Base-by-base conservation (phyloP, 2,797 vertebrate genomes). In the Falco peregrinus region DNA sequence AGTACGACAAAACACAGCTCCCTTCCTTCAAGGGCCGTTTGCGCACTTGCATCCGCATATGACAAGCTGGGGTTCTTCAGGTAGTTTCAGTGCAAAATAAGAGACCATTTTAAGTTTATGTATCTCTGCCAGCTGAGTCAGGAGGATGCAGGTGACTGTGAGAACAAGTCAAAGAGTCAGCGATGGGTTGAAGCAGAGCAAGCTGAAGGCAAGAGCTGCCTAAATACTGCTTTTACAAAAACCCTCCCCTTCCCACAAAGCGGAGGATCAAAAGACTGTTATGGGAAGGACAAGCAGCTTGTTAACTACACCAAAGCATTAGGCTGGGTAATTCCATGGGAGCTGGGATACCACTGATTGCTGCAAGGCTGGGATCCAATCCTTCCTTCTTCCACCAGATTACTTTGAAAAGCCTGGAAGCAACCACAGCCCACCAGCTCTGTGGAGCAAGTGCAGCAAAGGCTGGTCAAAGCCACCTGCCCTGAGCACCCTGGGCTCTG, bases 401-500 rank as follows among this genome's bases (percentile, higher is more conserved):
- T 11, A 22, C 51, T 43, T 51, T 15, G 10, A 53, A 1, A 24
- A n/a, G 26, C 45, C 73, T 61, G 28, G 61, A 39, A 85, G 19
- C 15, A 60, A 5, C 68, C 60, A n/a, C 60, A 83, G 51, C 70
- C 81, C 71, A 83, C 18, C 60, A 74, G 75, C 43, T 85, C 21
- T 5, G 11, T 41, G 31, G 45, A 69, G 59, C 74, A 63, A 77
- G 86, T 6, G 48, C 29, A 13, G 50, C 13, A 26, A 19, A 41
- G 11, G 0, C 19, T 56, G 70, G 78, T 56, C 91, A 87, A 31
- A 95, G 56, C 4, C 95, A 92, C 92, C 84, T 87, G 76, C 69
- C 79, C 82, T 14, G 79, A 92, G 86, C 75, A 53, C 61, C 61
- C 4, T 35, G 84, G 95, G 84, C 92, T 95, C 82, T 0, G 0